Conservation (phyloP, 2,888 invertebrate species). For the Brassicogethes aeneus region DNA sequence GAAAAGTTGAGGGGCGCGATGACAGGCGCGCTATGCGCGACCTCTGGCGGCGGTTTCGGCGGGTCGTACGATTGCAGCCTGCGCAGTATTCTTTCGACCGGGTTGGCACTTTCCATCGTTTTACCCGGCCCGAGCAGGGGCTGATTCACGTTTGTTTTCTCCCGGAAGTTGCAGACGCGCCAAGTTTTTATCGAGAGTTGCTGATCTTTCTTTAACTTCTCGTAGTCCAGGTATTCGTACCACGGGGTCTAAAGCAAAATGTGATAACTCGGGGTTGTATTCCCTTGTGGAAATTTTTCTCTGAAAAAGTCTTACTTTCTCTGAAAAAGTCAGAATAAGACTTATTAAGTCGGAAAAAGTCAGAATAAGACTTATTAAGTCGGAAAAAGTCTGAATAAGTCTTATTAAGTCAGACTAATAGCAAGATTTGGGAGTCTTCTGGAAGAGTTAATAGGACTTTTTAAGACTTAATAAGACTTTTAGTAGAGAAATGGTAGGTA, state of each 20-base stretch:
- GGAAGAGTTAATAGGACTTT: too few species aligned
- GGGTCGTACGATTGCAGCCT: slow-evolving; percentile 57
- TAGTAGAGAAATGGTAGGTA: too few species aligned
- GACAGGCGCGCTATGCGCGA: slow-evolving; percentile 41
- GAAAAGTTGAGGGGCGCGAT: slow-evolving; percentile 30
- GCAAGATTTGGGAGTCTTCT: too few species aligned
- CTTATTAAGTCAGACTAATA: too few species aligned
- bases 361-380: too few species aligned
- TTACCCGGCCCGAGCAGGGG: slow-evolving; percentile 32
- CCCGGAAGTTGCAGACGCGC: slow-evolving; percentile 46
- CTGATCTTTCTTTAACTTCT: slow-evolving; percentile 46
- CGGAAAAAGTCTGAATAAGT: too few species aligned
- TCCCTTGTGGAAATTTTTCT: too few species aligned
- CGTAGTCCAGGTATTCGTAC: slow-evolving; percentile 57
- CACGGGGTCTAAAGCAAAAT: slow-evolving; percentile 46
- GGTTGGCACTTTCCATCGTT: slow-evolving; percentile 37
- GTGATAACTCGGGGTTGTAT: too few species aligned
- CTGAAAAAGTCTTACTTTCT: too few species aligned
- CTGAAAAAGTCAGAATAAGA: too few species aligned
- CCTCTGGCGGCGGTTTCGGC: slow-evolving; percentile 48
- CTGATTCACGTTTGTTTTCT: slow-evolving; percentile 33
- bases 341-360: too few species aligned
- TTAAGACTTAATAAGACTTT: too few species aligned
- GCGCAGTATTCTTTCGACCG: slow-evolving; percentile 47
- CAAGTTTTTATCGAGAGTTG: slow-evolving; percentile 46